A percentile compares a stretch with the other conserved stretches of the same genome.
These are phyloP conservation scores for Napeogenes inachia DNA, from an alignment of 2,888 invertebrate genomes.

Conservation along the genomic window DNA sequence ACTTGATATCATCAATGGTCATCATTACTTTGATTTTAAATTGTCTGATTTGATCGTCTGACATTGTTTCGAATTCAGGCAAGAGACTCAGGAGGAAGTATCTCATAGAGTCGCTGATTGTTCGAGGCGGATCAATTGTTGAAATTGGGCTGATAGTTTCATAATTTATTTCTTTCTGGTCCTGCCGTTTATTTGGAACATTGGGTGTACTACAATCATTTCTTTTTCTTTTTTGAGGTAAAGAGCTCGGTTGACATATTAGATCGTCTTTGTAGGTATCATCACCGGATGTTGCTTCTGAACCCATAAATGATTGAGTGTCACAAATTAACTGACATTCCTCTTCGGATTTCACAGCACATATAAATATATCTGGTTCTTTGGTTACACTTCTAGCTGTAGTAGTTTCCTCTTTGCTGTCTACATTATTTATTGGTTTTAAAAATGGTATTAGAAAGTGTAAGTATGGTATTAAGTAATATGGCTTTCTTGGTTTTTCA, in stretches of 20 bases:
- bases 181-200: slow-evolving; percentile 7
- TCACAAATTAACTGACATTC: slow-evolving; percentile 4
- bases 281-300: slow-evolving; percentile 21
- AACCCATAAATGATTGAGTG: not conserved
- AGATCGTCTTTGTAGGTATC: slow-evolving; percentile 9
- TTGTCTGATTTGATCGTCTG: slow-evolving; percentile 38
- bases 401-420: slow-evolving; percentile 19
- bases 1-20: slow-evolving; percentile 24
- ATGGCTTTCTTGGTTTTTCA: slow-evolving; percentile 40
- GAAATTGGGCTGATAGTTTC: slow-evolving; percentile 9
- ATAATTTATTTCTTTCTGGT: slow-evolving; percentile 4
- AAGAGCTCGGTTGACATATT: slow-evolving; percentile 8
- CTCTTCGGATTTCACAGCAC: slow-evolving; percentile 24
- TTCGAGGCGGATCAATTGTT: slow-evolving; percentile 15
- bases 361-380: slow-evolving; percentile 20
- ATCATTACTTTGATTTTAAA: slow-evolving; percentile 44
- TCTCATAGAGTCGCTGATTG: slow-evolving; percentile 29
- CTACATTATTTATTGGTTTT: slow-evolving; percentile 31
- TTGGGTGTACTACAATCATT: not conserved
- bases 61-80: slow-evolving; percentile 43
- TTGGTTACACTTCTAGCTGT: slow-evolving; percentile 13
- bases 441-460: slow-evolving; percentile 42
- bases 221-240: slow-evolving; percentile 15
- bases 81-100: slow-evolving; percentile 41
- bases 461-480: slow-evolving; percentile 39